These are phyloP conservation scores for Karalla daura DNA, from an alignment of 2,797 vertebrate species.

Conservation along the genomic window DNA sequence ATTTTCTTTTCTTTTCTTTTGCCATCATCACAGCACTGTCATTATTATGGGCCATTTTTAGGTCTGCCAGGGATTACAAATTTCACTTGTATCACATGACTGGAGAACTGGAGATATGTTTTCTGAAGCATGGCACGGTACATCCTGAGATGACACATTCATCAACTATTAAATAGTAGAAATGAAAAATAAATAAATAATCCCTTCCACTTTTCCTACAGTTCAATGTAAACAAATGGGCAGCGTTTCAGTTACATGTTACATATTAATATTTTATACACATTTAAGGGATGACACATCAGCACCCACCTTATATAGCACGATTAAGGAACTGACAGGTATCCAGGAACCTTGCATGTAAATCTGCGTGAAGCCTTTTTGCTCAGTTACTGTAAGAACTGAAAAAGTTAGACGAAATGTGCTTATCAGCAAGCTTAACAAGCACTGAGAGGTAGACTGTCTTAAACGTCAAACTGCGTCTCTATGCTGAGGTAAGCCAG, in stretches of 20 bases:
- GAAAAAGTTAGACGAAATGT: neutral
- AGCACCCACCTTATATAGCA: too few species aligned
- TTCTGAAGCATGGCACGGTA: neutral
- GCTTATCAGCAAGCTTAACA: neutral
- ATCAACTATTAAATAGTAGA: neutral
- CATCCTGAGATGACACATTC: neutral
- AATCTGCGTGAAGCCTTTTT: neutral
- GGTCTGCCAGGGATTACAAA: slow-evolving; percentile 39
- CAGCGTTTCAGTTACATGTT: too few species aligned
- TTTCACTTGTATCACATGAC: slow-evolving; percentile 2
- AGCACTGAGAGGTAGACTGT: too few species aligned
- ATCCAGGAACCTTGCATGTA: neutral
- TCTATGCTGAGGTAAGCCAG: neutral
- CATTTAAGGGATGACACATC: too few species aligned
- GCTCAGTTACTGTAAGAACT: neutral
- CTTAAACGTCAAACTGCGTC: too few species aligned
- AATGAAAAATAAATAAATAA: too few species aligned
- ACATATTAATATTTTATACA: too few species aligned
- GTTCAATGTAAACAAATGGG: too few species aligned
- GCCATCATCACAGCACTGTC: slow-evolving; percentile 23
- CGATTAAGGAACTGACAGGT: neutral
- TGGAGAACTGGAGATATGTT: neutral
- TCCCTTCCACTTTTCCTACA: too few species aligned
- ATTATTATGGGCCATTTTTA: slow-evolving; percentile 38
- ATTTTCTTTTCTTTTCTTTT: neutral